phyloP scores from a whole-genome alignment of 2,888 invertebrate species.

The Dicycla oo region DNA sequence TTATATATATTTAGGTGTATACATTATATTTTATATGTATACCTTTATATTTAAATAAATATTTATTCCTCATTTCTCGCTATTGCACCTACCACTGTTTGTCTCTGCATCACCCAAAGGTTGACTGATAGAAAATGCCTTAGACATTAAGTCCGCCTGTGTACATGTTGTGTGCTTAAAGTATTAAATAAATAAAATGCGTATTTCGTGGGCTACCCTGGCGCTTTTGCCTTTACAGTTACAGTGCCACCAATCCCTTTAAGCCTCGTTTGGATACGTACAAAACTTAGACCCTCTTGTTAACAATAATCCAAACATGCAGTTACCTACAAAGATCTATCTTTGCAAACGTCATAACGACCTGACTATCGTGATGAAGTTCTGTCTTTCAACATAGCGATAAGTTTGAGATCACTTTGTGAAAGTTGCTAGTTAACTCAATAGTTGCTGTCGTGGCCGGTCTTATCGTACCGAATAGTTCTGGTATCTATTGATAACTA shows the following conservation, averaged over 20 bases:
- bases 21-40: too few species aligned
- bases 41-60: too few species aligned
- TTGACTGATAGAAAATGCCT: too few species aligned
- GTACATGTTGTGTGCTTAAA: too few species aligned
- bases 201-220: too few species aligned
- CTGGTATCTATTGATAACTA: conserved; percentile 45
- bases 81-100: too few species aligned
- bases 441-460: conserved; percentile 31
- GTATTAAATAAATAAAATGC: too few species aligned
- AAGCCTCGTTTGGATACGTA: background rate
- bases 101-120: too few species aligned
- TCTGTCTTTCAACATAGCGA: conserved; percentile 32
- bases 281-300: background rate
- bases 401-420: conserved; percentile 56
- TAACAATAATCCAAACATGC: background rate
- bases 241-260: background rate
- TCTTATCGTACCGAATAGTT: conserved; percentile 43
- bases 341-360: conserved; percentile 21
- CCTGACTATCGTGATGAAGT: conserved; percentile 47
- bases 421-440: conserved; percentile 52
- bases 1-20: too few species aligned
- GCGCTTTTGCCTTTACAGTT: background rate
- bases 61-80: too few species aligned
- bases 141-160: too few species aligned
- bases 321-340: conserved; percentile 17